phyloP scores from a whole-genome alignment of 2,888 invertebrate species.

The Liposcelis brunnea region DNA sequence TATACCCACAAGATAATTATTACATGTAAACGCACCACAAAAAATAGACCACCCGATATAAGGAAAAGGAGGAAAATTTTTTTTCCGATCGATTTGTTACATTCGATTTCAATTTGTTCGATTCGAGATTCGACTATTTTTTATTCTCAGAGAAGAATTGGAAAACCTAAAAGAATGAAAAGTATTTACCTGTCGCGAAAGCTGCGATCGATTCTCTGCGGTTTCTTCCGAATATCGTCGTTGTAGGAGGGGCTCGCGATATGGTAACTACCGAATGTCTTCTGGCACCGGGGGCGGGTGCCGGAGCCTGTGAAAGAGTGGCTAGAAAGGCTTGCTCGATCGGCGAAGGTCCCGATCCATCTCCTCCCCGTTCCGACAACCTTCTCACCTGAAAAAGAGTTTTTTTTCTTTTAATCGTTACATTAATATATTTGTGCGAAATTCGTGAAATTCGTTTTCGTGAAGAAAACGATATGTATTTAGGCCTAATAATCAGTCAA shows the following conservation, averaged over 20 bases:
- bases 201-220: slow-evolving; percentile 69
- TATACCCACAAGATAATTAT: too few species aligned
- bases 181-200: slow-evolving; percentile 38
- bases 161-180: slow-evolving; percentile 24
- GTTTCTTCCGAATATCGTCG: slow-evolving; percentile 48
- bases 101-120: too few species aligned
- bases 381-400: slow-evolving; percentile 48
- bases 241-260: slow-evolving; percentile 55
- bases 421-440: too few species aligned
- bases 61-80: too few species aligned
- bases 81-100: too few species aligned
- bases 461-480: too few species aligned
- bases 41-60: too few species aligned
- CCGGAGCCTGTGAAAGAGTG: slow-evolving; percentile 56
- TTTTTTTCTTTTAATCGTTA: too few species aligned
- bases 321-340: slow-evolving; percentile 69
- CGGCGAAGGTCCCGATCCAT: slow-evolving; percentile 55
- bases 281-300: slow-evolving; percentile 55
- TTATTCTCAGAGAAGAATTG: slow-evolving; percentile 20
- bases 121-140: too few species aligned
- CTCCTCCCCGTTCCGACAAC: slow-evolving; percentile 60
- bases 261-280: slow-evolving; percentile 77
- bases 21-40: too few species aligned
- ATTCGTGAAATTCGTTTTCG: too few species aligned
- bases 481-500: too few species aligned